Base-by-base conservation (phyloP, 2,113 vertebrate genomes). In the Coreoperca whiteheadi region DNA sequence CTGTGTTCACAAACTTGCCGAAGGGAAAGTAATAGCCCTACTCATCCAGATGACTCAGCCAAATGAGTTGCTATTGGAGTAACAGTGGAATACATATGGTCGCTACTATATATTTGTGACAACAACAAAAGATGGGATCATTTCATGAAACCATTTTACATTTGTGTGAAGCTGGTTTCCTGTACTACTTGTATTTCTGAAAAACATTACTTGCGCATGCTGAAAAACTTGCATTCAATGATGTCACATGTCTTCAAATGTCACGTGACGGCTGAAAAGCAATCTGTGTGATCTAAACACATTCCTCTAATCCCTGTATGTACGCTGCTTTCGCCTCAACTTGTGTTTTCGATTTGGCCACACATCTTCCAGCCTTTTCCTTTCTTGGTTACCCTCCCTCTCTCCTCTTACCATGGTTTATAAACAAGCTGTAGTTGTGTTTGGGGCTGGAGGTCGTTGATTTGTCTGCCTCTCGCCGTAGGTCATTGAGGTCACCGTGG, bases 361-460 rank as follows among this genome's bases (percentile, higher is more conserved):
- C 86, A 83, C 57, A 79, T 87, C 79, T 75, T 85, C 39, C 8
- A 74, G 69, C 25, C 81, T 88, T 77, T 78, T 71, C n/a, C 75
- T 46, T 72, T 67, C 18, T 23, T 21, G 50, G 46, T 64, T 48
- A n/a, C 43, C 10, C 79, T 54, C 79, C 70, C 80, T 65, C 54
- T 51, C 68, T 74, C 53, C 81, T 59, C 71, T 72, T 30, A 15
- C 46, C 39, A 4, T 64, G 46, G 63, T 90, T 89, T 82, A 86
- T 92, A 94, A 95, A 95, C 94, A 92, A 89, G 88, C 89, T 72
- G 67, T 78, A 74, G 87, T 81, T 89, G 81, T 90, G 93, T 92
- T 89, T 54, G 54, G 91, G 95, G 94, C 96, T 97, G 95, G 96
- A 97, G 96, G 97, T 97, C 95, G 96, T 96, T 95, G 96, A 96